Evolutionary conservation across 2,888 invertebrate species (phyloP), one percentile per base, ranked within the genome.

Genomic region (Teleiodes luculella): DNA sequence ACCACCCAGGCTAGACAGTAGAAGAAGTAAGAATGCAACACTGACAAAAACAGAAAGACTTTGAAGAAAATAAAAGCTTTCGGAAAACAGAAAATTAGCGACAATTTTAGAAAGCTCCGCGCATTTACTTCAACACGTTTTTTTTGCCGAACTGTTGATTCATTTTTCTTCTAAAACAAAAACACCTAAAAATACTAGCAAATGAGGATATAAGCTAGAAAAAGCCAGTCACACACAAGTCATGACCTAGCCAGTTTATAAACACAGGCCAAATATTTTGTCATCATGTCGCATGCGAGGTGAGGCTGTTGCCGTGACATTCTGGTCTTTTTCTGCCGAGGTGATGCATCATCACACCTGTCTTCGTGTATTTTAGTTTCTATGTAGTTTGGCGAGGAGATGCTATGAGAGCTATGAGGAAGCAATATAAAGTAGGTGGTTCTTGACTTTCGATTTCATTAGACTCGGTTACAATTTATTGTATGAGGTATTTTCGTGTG

Each of bases 251-350:
- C 13, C 43, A 33, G 54, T 45, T 45, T 51, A 56, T 50, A 58
- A 61, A 57, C 53, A 57, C 41, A n/a, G 3, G 55, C 55, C 55
- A 55, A 55, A 53, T 61, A 51, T 57, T 57, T 54, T 55, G 47
- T 49, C 56, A 59, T 55, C 56, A 57, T 62, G 60, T 62, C 58
- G 61, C 63, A 60, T 58, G 52, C 60, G 63, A 68, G 68, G 64
- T 64, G 68, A 71, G 66, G 62, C 68, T 69, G 62, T 62, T 70
- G 61, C 80, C 78, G 69, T 81, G 83, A 83, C 81, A 78, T 78
- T 80, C 70, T 72, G 57, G 62, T n/a, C 6, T 48, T 48, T 35
- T 48, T 48, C 24, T 2, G 31, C 16, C 16, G 28, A 45, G 28
- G 20, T 41, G 16, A 37, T 20, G n/a, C n/a, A n/a, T n/a, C n/a